These are phyloP conservation scores for Reinhardtius hippoglossoides DNA, from an alignment of 2,113 vertebrate species.

Conservation along the genomic window DNA sequence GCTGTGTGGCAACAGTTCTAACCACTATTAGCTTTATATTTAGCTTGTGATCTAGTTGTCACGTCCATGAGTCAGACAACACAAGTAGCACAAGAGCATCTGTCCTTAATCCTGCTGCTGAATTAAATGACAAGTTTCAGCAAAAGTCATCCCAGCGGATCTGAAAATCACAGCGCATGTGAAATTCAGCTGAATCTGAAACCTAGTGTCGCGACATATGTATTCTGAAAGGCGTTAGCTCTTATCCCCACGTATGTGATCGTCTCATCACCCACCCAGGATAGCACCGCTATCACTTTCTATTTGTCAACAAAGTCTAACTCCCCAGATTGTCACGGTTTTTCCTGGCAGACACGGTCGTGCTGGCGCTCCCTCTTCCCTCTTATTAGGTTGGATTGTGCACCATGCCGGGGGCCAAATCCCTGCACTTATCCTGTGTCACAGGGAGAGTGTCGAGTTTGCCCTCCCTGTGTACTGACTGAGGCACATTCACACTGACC, in stretches of 20 bases:
- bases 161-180: background rate
- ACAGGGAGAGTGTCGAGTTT: constrained; percentile 8
- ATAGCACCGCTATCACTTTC: constrained; percentile 14
- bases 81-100: background rate
- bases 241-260: background rate
- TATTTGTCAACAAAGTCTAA: constrained; percentile 36
- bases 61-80: background rate
- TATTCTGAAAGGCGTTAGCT: constrained; percentile 27
- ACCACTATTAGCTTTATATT: background rate
- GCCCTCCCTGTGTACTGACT: background rate
- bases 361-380: constrained; percentile 7
- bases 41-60: background rate
- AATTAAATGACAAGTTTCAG: background rate
- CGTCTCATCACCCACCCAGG: constrained; percentile 1
- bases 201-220: background rate
- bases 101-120: background rate
- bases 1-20: no score
- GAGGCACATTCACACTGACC: no score
- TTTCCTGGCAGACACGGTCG: constrained; percentile 15
- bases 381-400: constrained; percentile 14
- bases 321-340: constrained; percentile 12
- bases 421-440: constrained; percentile 15
- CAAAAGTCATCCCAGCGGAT: background rate
- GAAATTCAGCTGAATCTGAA: constrained; percentile 16
- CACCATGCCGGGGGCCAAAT: background rate